Conservation (phyloP, 2,797 vertebrate genomes). For the Apogon talboti region DNA sequence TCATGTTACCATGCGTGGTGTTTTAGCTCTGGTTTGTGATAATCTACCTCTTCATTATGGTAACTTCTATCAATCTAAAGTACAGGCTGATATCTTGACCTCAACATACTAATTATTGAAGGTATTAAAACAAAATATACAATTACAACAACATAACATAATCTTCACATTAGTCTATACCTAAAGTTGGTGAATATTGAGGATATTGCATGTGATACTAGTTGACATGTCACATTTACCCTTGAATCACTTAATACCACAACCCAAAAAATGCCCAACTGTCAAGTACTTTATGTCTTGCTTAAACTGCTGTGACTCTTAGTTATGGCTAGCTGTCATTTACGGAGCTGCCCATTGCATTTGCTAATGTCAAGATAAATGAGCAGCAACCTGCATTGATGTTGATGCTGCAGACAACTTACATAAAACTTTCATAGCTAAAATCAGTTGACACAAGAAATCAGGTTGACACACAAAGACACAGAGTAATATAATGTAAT, state of each 20-base stretch:
- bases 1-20: no score
- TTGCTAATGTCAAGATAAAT: conserved; percentile 33
- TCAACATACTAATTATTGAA: neutral
- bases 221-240: conserved; percentile 11
- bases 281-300: conserved; percentile 24
- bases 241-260: neutral
- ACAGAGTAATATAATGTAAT: conserved; percentile 14
- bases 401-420: conserved; percentile 34
- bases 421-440: conserved; percentile 10
- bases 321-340: conserved; percentile 35
- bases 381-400: conserved; percentile 16
- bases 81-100: neutral
- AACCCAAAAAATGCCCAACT: neutral
- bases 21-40: no score
- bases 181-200: neutral
- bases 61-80: no score
- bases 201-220: conserved; percentile 7
- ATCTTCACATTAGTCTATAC: neutral
- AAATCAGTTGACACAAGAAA: conserved; percentile 14
- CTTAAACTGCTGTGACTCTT: conserved; percentile 24
- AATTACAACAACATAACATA: neutral
- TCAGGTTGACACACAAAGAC: neutral
- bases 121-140: neutral
- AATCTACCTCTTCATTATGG: no score
- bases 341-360: conserved; percentile 25